A percentile compares a stretch with the other conserved stretches of the same genome.
These are phyloP conservation scores for Lutjanus campechanus DNA, from an alignment of 2,797 vertebrate species.

Conservation along the genomic window DNA sequence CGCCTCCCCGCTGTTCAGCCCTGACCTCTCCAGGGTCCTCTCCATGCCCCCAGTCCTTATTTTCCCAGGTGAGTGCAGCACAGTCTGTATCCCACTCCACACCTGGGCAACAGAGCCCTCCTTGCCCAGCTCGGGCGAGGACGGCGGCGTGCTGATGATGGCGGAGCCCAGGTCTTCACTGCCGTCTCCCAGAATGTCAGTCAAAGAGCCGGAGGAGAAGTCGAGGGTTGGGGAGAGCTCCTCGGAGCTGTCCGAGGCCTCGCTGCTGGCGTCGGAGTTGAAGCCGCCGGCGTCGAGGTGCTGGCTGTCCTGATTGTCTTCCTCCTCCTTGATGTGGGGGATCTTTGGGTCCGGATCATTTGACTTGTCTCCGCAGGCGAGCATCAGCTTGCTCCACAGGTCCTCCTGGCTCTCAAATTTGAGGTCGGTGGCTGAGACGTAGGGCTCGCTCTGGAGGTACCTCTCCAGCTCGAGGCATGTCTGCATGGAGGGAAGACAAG, in stretches of 20 bases:
- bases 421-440: constrained; percentile 93
- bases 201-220: constrained; percentile 90
- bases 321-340: constrained; percentile 86
- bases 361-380: constrained; percentile 93
- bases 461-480: constrained; percentile 97
- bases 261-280: constrained; percentile 91
- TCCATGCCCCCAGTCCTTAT: constrained; percentile 86
- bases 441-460: constrained; percentile 97
- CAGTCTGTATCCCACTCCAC: constrained; percentile 89
- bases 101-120: constrained; percentile 85
- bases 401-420: constrained; percentile 95
- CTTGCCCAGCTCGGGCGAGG: constrained; percentile 91
- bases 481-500: constrained; percentile 74
- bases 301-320: constrained; percentile 82
- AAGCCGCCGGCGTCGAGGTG: constrained; percentile 70
- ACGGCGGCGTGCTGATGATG: constrained; percentile 90
- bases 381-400: constrained; percentile 97
- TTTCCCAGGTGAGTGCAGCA: constrained; percentile 90
- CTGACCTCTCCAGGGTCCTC: constrained; percentile 87
- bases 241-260: constrained; percentile 94
- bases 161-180: constrained; percentile 89
- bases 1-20: constrained; percentile 88
- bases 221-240: constrained; percentile 92
- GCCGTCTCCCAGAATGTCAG: constrained; percentile 88
- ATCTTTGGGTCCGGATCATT: constrained; percentile 86